Conservation (phyloP, 2,113 vertebrate genomes). For the Ameiurus melas region DNA sequence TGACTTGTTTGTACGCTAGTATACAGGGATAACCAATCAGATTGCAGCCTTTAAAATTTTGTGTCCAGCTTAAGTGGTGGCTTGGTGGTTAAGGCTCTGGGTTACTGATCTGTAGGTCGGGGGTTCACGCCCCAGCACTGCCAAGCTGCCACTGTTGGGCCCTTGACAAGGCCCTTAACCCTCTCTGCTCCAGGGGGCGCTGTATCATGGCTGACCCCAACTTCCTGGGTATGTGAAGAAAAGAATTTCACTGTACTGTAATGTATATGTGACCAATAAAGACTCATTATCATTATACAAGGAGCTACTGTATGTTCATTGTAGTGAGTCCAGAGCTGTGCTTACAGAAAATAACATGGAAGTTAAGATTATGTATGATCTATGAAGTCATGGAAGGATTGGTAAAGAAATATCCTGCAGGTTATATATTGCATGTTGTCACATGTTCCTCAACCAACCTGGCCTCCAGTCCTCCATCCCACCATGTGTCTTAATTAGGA, state of each 20-base stretch:
- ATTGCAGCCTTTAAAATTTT: neutral
- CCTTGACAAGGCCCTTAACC: too few species aligned
- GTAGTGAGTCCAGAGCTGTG: neutral
- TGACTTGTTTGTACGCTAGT: neutral
- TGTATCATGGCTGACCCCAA: too few species aligned
- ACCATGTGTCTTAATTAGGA: neutral
- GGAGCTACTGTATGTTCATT: neutral
- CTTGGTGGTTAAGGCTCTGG: too few species aligned
- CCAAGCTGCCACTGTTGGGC: too few species aligned
- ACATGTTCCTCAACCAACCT: neutral
- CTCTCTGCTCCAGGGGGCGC: too few species aligned
- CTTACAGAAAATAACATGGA: neutral
- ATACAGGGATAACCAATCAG: neutral
- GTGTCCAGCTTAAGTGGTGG: neutral
- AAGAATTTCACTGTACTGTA: too few species aligned
- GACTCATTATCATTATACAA: too few species aligned
- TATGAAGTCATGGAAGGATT: too few species aligned
- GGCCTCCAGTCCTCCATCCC: neutral
- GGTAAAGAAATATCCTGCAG: neutral
- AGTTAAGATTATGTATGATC: neutral
- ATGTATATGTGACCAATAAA: too few species aligned
- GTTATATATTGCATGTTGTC: neutral
- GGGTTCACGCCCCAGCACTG: too few species aligned
- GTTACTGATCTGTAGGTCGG: too few species aligned
- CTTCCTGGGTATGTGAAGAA: too few species aligned